Base-by-base conservation (phyloP, 1,140 invertebrate species). In the Bemisia tabaci region DNA sequence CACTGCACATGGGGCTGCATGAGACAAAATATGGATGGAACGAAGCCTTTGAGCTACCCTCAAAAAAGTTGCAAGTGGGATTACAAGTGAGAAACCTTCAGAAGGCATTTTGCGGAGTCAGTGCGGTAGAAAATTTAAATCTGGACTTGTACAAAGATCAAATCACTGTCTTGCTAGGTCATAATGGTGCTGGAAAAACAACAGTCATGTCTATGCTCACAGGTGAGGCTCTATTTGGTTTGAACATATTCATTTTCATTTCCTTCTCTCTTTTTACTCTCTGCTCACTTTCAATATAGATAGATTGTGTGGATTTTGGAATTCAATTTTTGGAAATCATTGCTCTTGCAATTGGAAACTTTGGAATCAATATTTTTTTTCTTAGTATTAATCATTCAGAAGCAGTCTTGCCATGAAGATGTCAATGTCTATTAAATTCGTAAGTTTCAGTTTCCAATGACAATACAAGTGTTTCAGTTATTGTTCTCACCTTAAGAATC, bases 81-180 rank as follows among this genome's bases (percentile, higher is more conserved):
- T 79, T 91, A 21, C 77, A 83, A 66, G 83, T 91, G 58, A 74
- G 76, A 25, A 79, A 85, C 62, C 74, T 91, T 2, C 77, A 77
- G 22, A 91, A 90, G 75, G 76, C 79, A 1, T 82, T 76, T 68
- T 74, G 81, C 68, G 72, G 78, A 71, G 86, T 84, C 74, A 74
- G 78, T 59, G 93, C 87, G 0, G 84, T 95, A 0, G 83, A 86
- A 65, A 80, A 85, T 48, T 75, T 87, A 33, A 82, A 79, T 59
- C 71, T 94, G 25, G 86, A 91, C 69, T 86, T 94, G 81, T 85
- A 83, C 70, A 76, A 83, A 68, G 78, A 83, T 68, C 82, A 86
- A 75, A 85, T 87, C 26, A 86, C 83, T 1, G 82, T 89, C 33
- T 75, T 95, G 21, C 76, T 95, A n/a, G 92, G 91, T 0, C 91